phyloP scores from a whole-genome alignment of 2,797 vertebrate species.

The Hapalemur alaotrensis region DNA sequence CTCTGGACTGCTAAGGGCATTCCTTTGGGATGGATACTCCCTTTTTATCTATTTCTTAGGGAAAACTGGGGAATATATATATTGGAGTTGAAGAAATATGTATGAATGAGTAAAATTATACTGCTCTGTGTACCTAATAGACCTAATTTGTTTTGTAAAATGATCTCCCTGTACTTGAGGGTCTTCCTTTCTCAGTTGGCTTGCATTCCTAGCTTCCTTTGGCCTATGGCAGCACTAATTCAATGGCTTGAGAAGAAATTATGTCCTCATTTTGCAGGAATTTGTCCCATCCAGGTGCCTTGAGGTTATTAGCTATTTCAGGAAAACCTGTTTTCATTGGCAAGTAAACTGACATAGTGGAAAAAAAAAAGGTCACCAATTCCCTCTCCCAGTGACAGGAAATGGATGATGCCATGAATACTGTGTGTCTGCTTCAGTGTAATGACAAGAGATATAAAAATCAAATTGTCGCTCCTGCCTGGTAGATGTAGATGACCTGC shows the following conservation, averaged over 20 bases:
- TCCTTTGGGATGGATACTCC: neutral
- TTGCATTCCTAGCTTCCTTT: neutral
- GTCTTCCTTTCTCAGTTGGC: neutral
- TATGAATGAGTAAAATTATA: neutral
- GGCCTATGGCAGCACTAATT: neutral
- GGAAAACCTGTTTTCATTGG: constrained; percentile 48
- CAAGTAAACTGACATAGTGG: neutral
- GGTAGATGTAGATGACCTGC: constrained; percentile 52
- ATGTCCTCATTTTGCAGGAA: neutral
- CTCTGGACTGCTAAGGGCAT: neutral
- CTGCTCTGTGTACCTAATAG: neutral
- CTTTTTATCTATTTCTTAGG: neutral
- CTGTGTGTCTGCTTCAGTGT: constrained; percentile 32
- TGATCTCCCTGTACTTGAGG: neutral
- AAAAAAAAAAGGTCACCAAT: neutral
- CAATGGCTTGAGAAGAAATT: constrained; percentile 28
- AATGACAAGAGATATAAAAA: constrained; percentile 64
- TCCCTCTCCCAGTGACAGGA: constrained; percentile 36
- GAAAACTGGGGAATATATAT: neutral
- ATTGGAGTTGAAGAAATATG: neutral
- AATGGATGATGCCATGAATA: constrained; percentile 31
- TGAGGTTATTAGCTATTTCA: neutral
- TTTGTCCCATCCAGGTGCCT: neutral
- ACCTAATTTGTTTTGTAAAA: neutral
- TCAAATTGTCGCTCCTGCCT: constrained; percentile 59